A percentile compares a stretch with the other conserved stretches of the same genome.
Evolutionary conservation across 2,888 invertebrate species (phyloP).

Genomic region (Tipula unca): DNA sequence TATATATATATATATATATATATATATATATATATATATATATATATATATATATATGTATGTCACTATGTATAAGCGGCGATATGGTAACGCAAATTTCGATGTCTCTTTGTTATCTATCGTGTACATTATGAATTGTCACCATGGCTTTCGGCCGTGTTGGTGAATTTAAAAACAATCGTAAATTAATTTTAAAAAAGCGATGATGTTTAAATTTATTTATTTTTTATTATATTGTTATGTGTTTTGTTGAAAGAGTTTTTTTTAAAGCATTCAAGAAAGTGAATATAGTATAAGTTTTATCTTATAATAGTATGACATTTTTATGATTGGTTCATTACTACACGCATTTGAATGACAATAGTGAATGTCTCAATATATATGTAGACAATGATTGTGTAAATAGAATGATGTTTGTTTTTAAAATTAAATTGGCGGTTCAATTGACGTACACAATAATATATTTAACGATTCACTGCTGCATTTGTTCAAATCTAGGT

Average conservation of each 20-base stretch:
- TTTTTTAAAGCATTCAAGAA: neutral
- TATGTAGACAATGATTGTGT: neutral
- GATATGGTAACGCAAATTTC: neutral
- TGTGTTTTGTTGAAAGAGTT: neutral
- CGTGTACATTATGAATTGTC: neutral
- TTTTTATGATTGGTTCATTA: neutral
- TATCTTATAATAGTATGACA: neutral
- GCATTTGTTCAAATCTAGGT: neutral
- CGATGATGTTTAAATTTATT: neutral
- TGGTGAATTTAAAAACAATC: neutral
- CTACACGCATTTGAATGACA: neutral
- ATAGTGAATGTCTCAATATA: neutral
- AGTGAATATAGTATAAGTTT: neutral
- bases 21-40: too few relatives aligned
- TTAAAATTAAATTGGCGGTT: neutral
- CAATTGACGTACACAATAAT: neutral
- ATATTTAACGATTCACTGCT: neutral
- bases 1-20: too few relatives aligned
- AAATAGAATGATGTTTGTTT: neutral
- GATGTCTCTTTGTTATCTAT: neutral
- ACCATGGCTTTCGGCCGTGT: neutral
- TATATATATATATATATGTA: too few relatives aligned
- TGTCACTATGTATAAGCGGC: neutral
- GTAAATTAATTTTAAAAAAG: neutral
- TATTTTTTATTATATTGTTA: neutral